Base-by-base conservation (phyloP, 2,113 vertebrate species). In the Rhineura floridana region DNA sequence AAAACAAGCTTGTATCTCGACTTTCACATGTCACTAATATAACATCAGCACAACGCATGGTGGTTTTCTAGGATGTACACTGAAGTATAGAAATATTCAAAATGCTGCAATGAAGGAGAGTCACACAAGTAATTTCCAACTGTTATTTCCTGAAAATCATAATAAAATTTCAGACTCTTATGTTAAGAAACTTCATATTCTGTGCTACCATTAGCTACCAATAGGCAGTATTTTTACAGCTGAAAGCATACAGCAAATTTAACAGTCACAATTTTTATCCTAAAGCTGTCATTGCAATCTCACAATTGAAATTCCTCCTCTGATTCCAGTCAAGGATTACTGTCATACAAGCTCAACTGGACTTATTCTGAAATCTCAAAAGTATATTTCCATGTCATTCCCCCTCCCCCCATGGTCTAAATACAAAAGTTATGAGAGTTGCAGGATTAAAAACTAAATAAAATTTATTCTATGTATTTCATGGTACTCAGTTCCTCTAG, bases 191-290 rank as follows among this genome's bases (percentile, higher is more conserved):
- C 86, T 87, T 36, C 73, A 76, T 55, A 36, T 77, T 62, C n/a
- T 92, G 81, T 88, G 89, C 81, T 82, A 90, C 62, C 0, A 0
- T 84, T 36, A 85, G 84, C 28, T 89, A 87, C 81, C 36, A 70
- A 36, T 78, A 39, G 59, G 3, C 30, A 67, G 77, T 17, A 36
- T 11, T 36, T 80, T 52, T 70, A 52, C 21, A 67, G 33, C 6
- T 86, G 12, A 78, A 77, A 86, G 33, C 17, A 59, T 77, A 44
- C 72, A 77, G 8, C 15, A 23, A 25, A 6, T 21, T 12, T 36
- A 39, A n/a, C 8, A 21, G 7, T 23, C 46, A 10, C 25, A 55
- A 21, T 50, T 25, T 6, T 55, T 39, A 23, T 28, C 30, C 46
- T 69, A n/a, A n/a, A 86, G 17, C 13, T 19, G 42, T 17, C 30